A percentile compares a stretch with the other conserved stretches of the same genome.
These are phyloP conservation scores for Catocala fraxini DNA, from an alignment of 2,888 invertebrate species.

Conservation along the genomic window DNA sequence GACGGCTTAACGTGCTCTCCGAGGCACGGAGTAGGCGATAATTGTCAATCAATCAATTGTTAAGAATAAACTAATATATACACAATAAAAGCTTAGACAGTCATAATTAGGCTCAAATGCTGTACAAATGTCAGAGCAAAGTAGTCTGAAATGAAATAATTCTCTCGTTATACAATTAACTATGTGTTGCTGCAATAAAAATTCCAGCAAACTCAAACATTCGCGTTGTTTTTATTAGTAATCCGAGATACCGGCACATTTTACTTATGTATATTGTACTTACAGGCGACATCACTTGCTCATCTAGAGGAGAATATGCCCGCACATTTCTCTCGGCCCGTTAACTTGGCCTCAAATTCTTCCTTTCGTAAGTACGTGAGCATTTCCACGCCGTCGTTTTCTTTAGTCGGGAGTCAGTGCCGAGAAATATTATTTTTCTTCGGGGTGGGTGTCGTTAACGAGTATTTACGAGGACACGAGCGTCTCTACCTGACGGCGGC, in stretches of 20 bases:
- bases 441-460: slow-evolving; percentile 80
- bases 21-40: too few species aligned
- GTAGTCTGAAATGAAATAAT: slow-evolving; percentile 13
- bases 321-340: slow-evolving; percentile 70
- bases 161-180: slow-evolving; percentile 2
- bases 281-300: slow-evolving; percentile 66
- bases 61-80: too few species aligned
- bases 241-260: slow-evolving; percentile 34
- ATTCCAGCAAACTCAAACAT: slow-evolving; percentile 1
- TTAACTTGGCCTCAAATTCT: slow-evolving; percentile 77
- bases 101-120: neutral
- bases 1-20: too few species aligned
- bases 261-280: slow-evolving; percentile 55
- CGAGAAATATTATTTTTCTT: slow-evolving; percentile 84
- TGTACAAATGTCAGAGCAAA: slow-evolving; percentile 5
- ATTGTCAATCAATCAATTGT: too few species aligned
- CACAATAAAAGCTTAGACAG: too few species aligned
- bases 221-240: slow-evolving; percentile 12
- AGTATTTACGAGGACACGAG: slow-evolving; percentile 84
- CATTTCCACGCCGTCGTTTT: slow-evolving; percentile 73
- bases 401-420: slow-evolving; percentile 75
- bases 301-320: slow-evolving; percentile 66
- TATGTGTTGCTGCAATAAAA: slow-evolving; percentile 8
- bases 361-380: slow-evolving; percentile 74
- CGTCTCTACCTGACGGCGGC: slow-evolving; percentile 81